Percentiles rank a stretch among this genome's conserved stretches.
phyloP scores from a whole-genome alignment of 2,888 invertebrate genomes.

The Loripinus fragilis region DNA sequence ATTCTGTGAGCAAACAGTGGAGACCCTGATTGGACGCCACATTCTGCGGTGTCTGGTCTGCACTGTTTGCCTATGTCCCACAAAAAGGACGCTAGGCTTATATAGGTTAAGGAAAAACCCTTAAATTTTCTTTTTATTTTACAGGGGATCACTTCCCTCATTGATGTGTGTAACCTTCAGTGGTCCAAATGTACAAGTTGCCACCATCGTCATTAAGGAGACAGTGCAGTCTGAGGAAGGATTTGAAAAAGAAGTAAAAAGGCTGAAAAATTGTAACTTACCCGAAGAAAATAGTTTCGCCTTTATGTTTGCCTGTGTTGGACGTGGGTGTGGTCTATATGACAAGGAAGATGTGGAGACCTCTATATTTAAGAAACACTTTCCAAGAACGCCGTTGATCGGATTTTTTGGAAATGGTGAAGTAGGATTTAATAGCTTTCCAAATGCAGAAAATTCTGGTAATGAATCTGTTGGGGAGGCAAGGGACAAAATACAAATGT shows the following conservation, averaged over 20 bases:
- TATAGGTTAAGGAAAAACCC: too few relatives aligned
- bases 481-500: constrained; percentile 60
- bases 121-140: constrained; percentile 29
- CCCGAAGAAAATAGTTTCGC: constrained; percentile 76
- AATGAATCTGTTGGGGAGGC: not conserved
- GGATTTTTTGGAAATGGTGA: constrained; percentile 85
- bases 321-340: constrained; percentile 80
- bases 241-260: constrained; percentile 64
- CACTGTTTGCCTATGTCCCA: too few relatives aligned
- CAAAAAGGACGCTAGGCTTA: too few relatives aligned
- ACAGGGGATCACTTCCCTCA: constrained; percentile 40
- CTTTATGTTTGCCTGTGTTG: constrained; percentile 84
- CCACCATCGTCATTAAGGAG: constrained; percentile 69
- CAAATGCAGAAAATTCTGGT: constrained; percentile 25
- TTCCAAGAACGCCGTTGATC: constrained; percentile 84
- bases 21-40: too few relatives aligned
- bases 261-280: constrained; percentile 66
- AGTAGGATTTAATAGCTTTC: constrained; percentile 81
- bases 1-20: too few relatives aligned
- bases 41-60: too few relatives aligned
- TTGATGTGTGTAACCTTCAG: constrained; percentile 67
- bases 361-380: constrained; percentile 81
- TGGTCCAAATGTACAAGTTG: constrained; percentile 68
- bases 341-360: constrained; percentile 82
- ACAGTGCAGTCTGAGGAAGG: constrained; percentile 51